Evolutionary conservation across 2,888 invertebrate species (phyloP).

Genomic region (Syrista parreyssii): DNA sequence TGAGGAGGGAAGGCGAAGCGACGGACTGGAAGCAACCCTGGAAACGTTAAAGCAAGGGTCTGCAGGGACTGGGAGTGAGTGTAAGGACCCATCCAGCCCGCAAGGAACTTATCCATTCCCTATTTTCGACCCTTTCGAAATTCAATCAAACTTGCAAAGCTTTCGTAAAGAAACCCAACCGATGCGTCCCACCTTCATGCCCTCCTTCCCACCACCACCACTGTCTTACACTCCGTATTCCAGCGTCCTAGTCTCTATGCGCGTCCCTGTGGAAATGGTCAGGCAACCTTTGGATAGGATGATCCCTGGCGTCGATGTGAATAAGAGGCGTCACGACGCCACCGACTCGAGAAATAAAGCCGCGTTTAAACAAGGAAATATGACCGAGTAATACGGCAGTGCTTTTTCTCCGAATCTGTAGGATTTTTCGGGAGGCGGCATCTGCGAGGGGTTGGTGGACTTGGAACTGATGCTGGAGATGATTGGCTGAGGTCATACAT

Average conservation of each 20-base stretch:
- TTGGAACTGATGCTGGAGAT: background rate
- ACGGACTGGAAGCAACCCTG: background rate
- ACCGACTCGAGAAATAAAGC: background rate
- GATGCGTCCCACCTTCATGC: background rate
- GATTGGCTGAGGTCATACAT: background rate
- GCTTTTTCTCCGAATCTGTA: background rate
- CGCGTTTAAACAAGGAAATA: background rate
- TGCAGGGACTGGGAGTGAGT: background rate
- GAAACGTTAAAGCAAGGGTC: background rate
- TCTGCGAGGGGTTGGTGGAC: background rate
- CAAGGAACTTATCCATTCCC: slow-evolving; percentile 4
- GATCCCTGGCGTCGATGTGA: background rate
- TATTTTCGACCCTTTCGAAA: slow-evolving; percentile 27
- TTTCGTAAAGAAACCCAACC: slow-evolving; percentile 27
- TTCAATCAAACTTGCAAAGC: slow-evolving; percentile 57
- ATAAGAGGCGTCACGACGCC: background rate
- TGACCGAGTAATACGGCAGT: no score
- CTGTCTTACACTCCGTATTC: background rate
- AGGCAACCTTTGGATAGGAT: background rate
- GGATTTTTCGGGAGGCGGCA: background rate
- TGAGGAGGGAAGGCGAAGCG: background rate
- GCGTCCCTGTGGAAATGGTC: background rate
- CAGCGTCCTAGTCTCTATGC: background rate
- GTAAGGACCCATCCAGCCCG: background rate
- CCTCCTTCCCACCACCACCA: background rate